Evolutionary conservation across 2,797 vertebrate species (phyloP).

Genomic region (Euthynnus affinis): DNA sequence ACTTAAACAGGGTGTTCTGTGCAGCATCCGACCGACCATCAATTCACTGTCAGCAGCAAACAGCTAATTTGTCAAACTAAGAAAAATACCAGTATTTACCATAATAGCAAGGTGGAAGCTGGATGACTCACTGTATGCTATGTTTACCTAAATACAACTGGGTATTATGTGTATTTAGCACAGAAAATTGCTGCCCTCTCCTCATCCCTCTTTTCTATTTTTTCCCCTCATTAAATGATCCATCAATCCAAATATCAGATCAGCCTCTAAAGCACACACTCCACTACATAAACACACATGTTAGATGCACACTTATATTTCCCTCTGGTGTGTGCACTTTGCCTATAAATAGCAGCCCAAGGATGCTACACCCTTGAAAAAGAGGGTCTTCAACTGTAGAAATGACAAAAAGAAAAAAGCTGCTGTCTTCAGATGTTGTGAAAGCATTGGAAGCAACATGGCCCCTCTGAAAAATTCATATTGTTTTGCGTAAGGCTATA

Average conservation of each 20-base stretch:
- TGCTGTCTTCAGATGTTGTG: slow-evolving; percentile 47
- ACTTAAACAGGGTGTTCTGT: slow-evolving; percentile 33
- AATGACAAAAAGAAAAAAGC: slow-evolving; percentile 34
- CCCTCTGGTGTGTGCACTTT: slow-evolving; percentile 14
- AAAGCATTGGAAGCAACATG: slow-evolving; percentile 27
- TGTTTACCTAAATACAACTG: slow-evolving; percentile 35
- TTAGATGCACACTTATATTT: not conserved
- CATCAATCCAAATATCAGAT: slow-evolving; percentile 46
- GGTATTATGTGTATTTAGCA: slow-evolving; percentile 38
- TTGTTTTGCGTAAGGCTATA: slow-evolving; percentile 47
- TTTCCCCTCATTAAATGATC: slow-evolving; percentile 36
- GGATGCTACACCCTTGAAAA: slow-evolving; percentile 44
- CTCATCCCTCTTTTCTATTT: not conserved
- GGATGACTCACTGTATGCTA: slow-evolving; percentile 21
- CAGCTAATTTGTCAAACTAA: slow-evolving; percentile 52
- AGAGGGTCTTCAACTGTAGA: slow-evolving; percentile 36
- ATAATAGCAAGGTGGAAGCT: slow-evolving; percentile 28
- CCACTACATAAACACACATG: not conserved
- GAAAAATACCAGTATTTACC: slow-evolving; percentile 34
- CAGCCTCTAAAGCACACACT: slow-evolving; percentile 2
- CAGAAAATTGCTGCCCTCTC: slow-evolving; percentile 6
- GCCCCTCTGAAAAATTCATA: slow-evolving; percentile 45
- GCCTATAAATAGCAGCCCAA: slow-evolving; percentile 58
- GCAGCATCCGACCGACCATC: slow-evolving; percentile 13
- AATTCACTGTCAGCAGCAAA: slow-evolving; percentile 17